Evolutionary conservation across 1,140 invertebrate species (phyloP), one percentile per base, ranked within the genome.

Genomic region (Drosophila bocki): DNA sequence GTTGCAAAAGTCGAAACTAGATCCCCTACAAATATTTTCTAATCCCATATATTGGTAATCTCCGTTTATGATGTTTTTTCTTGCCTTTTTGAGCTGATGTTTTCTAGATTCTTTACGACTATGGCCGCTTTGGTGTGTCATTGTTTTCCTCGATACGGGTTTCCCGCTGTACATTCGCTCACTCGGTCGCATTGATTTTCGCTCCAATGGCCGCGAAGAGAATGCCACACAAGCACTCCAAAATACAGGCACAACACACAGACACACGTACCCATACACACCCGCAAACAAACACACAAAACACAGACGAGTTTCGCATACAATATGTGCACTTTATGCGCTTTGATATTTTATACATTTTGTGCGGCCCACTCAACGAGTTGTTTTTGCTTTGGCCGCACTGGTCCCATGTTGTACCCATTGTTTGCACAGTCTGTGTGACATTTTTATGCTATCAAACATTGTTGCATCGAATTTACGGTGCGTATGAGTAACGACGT

Each of bases 391-490:
- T 17, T 33, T 48, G 58, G 47, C 44, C 51, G 67, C 29, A 48
- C 39, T 45, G 45, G 60, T 54, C 56, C 22, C 63, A 42, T 79
- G 61, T 54, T 59, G 47, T 60, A 47, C 56, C 83, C 84, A 88
- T 87, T 87, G 83, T 88, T 84, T 87, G 84, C 80, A 83, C 80
- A 78, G 80, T 74, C 61, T 72, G 69, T 83, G 84, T 88, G 83
- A 88, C 83, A 83, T 87, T 87, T 87, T 87, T 87, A 87, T 87
- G 80, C 83, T 69, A 68, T 79, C 77, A 83, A 88, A 90, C 84
- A 84, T 88, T 87, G 84, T 87, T 87, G 85, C 84, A 87, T 84
- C 84, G 83, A 87, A 88, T 87, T 87, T 88, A 88, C 84, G 84
- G 84, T 87, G 84, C 77, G 84, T 87, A 88, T 87, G 84, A 87